Evolutionary conservation across 2,797 vertebrate genomes (phyloP).

Genomic region (Chelmon rostratus): DNA sequence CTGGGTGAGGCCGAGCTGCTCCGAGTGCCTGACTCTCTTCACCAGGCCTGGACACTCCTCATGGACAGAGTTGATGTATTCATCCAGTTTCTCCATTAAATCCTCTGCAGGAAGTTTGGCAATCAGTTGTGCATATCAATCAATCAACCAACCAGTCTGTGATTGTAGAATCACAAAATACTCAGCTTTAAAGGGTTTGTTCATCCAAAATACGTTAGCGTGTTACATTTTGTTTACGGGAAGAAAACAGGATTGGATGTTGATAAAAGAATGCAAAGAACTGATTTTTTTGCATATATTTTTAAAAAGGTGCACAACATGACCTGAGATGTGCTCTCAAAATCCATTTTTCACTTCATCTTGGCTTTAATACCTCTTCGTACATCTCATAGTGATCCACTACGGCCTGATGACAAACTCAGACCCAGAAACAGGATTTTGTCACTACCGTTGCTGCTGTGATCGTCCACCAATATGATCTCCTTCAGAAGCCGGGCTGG

Average conservation of each 20-base stretch:
- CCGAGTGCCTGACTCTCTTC: conserved; percentile 77
- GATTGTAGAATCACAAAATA: not conserved
- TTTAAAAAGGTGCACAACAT: no score
- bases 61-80: conserved; percentile 72
- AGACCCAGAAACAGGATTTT: not conserved
- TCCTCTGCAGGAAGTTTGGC: conserved; percentile 70
- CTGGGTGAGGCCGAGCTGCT: conserved; percentile 85
- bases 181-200: not conserved
- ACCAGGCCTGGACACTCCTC: conserved; percentile 73
- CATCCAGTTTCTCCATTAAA: conserved; percentile 73
- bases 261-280: no score
- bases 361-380: no score
- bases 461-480: conserved; percentile 89
- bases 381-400: not conserved
- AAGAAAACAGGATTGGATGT: no score
- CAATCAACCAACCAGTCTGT: not conserved
- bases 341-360: no score
- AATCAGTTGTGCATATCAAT: no score
- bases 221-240: no score
- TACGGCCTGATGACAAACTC: not conserved
- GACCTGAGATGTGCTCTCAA: no score
- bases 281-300: no score
- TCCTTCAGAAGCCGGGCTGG: conserved; percentile 84
- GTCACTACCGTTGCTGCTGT: conserved; percentile 81
- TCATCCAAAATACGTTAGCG: not conserved